Evolutionary conservation across 2,888 invertebrate species (phyloP).

Genomic region (Tanytarsus gracilentus): DNA sequence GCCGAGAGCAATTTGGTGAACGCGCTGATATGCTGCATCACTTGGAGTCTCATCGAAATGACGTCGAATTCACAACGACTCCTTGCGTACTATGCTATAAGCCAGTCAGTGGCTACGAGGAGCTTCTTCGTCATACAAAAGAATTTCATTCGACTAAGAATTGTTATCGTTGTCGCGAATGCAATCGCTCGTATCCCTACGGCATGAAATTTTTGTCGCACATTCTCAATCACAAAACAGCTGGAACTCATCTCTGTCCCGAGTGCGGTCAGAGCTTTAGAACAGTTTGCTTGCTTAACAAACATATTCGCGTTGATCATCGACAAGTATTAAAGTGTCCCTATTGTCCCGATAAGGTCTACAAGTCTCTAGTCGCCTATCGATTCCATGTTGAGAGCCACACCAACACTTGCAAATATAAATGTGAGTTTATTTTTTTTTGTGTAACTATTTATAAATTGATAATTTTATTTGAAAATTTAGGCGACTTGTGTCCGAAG

Average conservation of each 20-base stretch:
- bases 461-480: too few relatives aligned
- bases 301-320: neutral
- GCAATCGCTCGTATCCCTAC: neutral
- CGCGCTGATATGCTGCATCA: neutral
- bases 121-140: conserved; percentile 9
- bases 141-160: neutral
- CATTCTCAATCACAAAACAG: conserved; percentile 13
- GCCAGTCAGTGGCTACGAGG: neutral
- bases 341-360: neutral
- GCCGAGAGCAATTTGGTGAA: neutral
- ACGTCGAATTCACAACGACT: neutral
- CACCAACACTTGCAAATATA: conserved; percentile 1
- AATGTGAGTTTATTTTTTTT: too few relatives aligned
- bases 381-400: neutral
- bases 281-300: neutral
- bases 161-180: neutral
- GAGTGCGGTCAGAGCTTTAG: conserved; percentile 3
- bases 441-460: too few relatives aligned
- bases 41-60: neutral
- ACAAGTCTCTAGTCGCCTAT: neutral
- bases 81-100: conserved; percentile 1
- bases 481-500: neutral
- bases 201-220: conserved; percentile 14
- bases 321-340: neutral
- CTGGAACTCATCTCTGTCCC: neutral